A percentile compares a stretch with the other conserved stretches of the same genome.
Conservation (phyloP, 2,888 invertebrate genomes). For the Dyspetes luteomarginatus region DNA sequence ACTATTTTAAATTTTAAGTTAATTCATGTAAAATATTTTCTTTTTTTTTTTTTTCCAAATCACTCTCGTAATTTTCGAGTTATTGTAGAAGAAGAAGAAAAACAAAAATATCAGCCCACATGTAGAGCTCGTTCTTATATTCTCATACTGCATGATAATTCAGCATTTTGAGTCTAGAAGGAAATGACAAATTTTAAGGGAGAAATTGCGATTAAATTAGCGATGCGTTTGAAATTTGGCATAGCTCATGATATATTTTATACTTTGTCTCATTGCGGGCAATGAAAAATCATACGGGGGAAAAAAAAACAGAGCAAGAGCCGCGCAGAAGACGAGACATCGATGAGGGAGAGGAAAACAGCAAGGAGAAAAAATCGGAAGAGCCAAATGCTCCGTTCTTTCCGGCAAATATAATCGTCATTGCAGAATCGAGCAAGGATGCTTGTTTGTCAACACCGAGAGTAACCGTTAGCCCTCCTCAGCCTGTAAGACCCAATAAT, state of each 20-base stretch:
- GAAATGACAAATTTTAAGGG: background rate
- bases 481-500: slow-evolving; percentile 70
- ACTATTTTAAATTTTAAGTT: slow-evolving; percentile 22
- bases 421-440: slow-evolving; percentile 41
- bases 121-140: background rate
- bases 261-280: slow-evolving; percentile 6
- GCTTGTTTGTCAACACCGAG: slow-evolving; percentile 61
- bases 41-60: slow-evolving; percentile 10
- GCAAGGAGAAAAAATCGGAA: slow-evolving; percentile 60
- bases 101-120: background rate
- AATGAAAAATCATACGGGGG: background rate
- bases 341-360: slow-evolving; percentile 61
- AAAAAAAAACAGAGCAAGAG: slow-evolving; percentile 68
- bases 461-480: slow-evolving; percentile 72
- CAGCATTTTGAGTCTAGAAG: slow-evolving; percentile 3
- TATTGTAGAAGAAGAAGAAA: background rate
- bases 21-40: slow-evolving; percentile 6
- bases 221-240: background rate
- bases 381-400: slow-evolving; percentile 66
- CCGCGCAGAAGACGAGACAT: slow-evolving; percentile 66
- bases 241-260: background rate
- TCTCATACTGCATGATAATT: slow-evolving; percentile 27
- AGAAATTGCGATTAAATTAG: background rate
- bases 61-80: background rate
- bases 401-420: slow-evolving; percentile 56